Conservation (phyloP, 2,113 vertebrate species). For the Malaclemys terrapin region DNA sequence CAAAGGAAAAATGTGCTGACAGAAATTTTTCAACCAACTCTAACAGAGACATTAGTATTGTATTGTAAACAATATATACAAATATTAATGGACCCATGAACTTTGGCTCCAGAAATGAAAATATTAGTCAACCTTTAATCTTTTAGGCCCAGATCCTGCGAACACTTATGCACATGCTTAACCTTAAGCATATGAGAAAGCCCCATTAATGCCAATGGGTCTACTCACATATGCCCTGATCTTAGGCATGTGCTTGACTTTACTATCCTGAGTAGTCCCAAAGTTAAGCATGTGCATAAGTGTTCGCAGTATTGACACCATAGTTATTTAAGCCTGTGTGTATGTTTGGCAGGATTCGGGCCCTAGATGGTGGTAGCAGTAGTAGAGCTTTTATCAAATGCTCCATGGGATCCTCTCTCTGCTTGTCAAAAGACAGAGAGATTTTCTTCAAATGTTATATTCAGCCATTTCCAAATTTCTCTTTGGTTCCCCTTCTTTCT, state of each 20-base stretch:
- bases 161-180: rapidly evolving
- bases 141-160: rapidly evolving
- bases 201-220: background rate
- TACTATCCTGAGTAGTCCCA: background rate
- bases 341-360: background rate
- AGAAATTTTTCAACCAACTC: background rate
- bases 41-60: rapidly evolving
- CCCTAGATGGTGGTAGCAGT: background rate
- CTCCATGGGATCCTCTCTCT: background rate
- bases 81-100: background rate
- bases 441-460: background rate
- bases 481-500: background rate
- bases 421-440: rapidly evolving
- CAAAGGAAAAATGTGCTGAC: background rate
- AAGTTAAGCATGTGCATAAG: background rate
- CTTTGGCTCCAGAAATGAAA: background rate
- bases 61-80: rapidly evolving
- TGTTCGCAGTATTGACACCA: rapidly evolving
- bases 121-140: background rate
- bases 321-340: background rate
- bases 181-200: rapidly evolving
- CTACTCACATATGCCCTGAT: background rate
- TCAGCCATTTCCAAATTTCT: background rate
- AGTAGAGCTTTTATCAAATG: background rate
- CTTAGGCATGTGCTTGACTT: background rate